These are phyloP conservation scores for Seira musarum DNA, from an alignment of 2,888 invertebrate species.

Conservation along the genomic window DNA sequence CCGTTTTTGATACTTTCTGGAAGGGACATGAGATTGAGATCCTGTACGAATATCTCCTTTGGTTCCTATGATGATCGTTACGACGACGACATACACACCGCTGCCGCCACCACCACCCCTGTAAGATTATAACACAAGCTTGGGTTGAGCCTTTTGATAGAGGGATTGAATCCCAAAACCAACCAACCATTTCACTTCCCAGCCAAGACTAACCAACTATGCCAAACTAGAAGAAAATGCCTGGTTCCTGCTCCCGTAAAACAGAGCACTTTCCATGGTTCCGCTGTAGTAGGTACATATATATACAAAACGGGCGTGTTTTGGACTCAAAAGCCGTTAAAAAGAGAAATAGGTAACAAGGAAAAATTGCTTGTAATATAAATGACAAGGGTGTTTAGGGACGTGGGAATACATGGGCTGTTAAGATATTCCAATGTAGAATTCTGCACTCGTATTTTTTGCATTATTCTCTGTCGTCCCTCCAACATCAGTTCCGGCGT, in stretches of 20 bases:
- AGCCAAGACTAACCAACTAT: neutral
- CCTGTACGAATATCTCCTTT: slow-evolving; percentile 34
- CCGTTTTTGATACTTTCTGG: slow-evolving; percentile 35
- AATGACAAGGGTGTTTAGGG: slow-evolving; percentile 57
- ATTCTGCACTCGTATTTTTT: slow-evolving; percentile 56
- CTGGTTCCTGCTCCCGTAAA: neutral
- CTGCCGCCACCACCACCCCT: slow-evolving; percentile 21
- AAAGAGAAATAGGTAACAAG: slow-evolving; percentile 58
- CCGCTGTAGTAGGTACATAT: neutral
- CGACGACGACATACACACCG: neutral
- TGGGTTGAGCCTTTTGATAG: slow-evolving; percentile 14
- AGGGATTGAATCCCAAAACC: neutral
- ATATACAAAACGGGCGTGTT: neutral
- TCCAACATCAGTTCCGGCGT: neutral
- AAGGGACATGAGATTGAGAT: slow-evolving; percentile 51
- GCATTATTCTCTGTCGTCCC: slow-evolving; percentile 58
- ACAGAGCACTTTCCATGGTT: neutral
- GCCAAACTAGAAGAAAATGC: neutral
- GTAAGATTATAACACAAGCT: slow-evolving; percentile 34
- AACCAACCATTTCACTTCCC: neutral
- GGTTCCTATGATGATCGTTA: slow-evolving; percentile 26
- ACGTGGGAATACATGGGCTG: slow-evolving; percentile 56
- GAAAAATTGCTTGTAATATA: slow-evolving; percentile 58
- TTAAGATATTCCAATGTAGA: slow-evolving; percentile 58
- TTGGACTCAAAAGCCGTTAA: slow-evolving; percentile 51